Evolutionary conservation across 2,113 vertebrate genomes (phyloP).

Genomic region (Chloropsis cyanopogon): DNA sequence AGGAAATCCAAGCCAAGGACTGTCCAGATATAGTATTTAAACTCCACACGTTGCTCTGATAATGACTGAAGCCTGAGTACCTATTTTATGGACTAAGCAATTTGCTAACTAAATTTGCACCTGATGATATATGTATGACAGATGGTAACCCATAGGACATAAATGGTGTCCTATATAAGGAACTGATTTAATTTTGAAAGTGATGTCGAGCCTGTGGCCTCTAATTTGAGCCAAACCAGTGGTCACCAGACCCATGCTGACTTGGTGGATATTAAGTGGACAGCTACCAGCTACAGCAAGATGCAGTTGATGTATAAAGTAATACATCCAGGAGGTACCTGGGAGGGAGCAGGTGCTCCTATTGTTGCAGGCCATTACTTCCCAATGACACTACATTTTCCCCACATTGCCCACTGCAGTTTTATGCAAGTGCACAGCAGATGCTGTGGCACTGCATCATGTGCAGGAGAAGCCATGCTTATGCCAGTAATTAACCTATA

Average conservation of each 20-base stretch:
- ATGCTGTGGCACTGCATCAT: background rate
- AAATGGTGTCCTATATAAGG: background rate
- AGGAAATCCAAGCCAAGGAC: background rate
- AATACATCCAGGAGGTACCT: background rate
- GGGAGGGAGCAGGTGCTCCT: conserved; percentile 14
- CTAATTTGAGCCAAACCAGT: background rate
- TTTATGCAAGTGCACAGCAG: background rate
- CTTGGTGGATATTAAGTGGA: background rate
- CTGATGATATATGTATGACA: conserved; percentile 17
- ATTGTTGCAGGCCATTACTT: conserved; percentile 33
- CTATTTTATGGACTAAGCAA: background rate
- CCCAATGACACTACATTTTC: background rate
- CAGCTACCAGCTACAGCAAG: background rate
- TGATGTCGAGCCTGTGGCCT: background rate
- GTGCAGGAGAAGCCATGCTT: background rate
- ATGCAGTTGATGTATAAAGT: background rate
- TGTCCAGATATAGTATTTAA: background rate
- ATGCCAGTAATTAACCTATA: conserved; percentile 23
- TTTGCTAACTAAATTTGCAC: background rate
- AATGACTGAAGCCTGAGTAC: background rate
- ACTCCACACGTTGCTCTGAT: background rate
- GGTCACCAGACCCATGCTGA: conserved; percentile 7
- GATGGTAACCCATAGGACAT: conserved; percentile 28
- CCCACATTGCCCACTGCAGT: background rate
- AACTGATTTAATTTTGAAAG: conserved; percentile 2